Conservation (phyloP, 2,113 vertebrate genomes). For the Haemorhous mexicanus region DNA sequence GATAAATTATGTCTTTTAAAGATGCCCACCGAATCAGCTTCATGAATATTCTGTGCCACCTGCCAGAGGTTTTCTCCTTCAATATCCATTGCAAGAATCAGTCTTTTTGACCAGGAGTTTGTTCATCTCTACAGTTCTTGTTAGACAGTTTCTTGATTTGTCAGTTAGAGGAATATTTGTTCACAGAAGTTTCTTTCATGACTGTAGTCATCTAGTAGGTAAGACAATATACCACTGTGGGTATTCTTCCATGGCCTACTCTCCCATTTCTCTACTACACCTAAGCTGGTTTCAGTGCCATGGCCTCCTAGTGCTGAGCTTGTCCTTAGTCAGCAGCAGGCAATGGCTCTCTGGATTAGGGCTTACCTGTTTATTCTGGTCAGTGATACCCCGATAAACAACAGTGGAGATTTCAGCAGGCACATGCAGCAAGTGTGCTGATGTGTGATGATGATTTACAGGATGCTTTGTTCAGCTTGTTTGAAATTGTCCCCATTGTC, state of each 20-base stretch:
- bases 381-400: neutral
- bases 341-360: neutral
- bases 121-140: neutral
- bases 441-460: neutral
- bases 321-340: neutral
- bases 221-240: neutral
- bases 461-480: neutral
- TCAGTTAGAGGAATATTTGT: neutral
- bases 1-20: neutral
- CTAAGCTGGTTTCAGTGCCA: neutral
- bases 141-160: neutral
- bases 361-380: neutral
- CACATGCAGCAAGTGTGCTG: neutral
- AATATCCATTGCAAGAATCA: neutral
- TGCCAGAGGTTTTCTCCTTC: neutral
- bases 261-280: neutral
- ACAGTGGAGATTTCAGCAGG: neutral
- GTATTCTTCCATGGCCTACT: neutral
- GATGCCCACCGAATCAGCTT: neutral
- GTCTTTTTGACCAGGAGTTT: neutral
- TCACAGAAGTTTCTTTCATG: neutral
- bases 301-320: neutral
- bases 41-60: neutral
- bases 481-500: neutral
- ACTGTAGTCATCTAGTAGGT: neutral